These are phyloP conservation scores for Pseudorhombus dupliciocellatus DNA, from an alignment of 2,113 vertebrate genomes.

Conservation along the genomic window DNA sequence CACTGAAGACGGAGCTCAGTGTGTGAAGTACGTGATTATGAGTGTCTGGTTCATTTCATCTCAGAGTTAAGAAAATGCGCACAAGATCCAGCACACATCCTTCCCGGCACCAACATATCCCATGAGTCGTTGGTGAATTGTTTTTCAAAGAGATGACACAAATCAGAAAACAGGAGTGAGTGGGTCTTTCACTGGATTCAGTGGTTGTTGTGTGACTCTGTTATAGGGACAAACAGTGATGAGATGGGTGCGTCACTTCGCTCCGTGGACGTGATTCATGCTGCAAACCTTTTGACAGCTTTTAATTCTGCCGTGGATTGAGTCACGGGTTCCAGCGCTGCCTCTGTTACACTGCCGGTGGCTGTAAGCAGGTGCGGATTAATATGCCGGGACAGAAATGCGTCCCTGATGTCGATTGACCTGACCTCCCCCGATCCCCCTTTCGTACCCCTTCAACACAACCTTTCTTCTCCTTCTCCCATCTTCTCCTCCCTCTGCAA, in stretches of 20 bases:
- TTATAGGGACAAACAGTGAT: no score
- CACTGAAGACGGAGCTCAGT: background rate
- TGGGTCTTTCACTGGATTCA: no score
- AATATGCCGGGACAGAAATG: slow-evolving; percentile 33
- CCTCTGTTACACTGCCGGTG: slow-evolving; percentile 9
- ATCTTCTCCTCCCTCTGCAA: slow-evolving; percentile 1
- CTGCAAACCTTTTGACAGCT: slow-evolving; percentile 2
- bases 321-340: slow-evolving; percentile 3
- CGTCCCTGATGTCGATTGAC: slow-evolving; percentile 43
- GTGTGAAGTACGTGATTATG: slow-evolving; percentile 27
- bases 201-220: no score
- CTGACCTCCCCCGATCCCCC: slow-evolving; percentile 37
- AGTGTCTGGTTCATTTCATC: slow-evolving; percentile 49
- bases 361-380: slow-evolving; percentile 49
- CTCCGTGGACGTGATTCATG: background rate
- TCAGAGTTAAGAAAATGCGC: background rate
- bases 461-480: background rate
- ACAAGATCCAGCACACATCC: no score
- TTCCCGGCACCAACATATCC: no score
- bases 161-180: no score
- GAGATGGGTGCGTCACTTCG: no score
- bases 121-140: no score
- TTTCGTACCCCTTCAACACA: slow-evolving; percentile 31
- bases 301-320: slow-evolving; percentile 36
- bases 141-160: no score